A percentile compares a stretch with the other conserved stretches of the same genome.
phyloP scores from a whole-genome alignment of 2,797 vertebrate genomes.

The Forpus xanthops region DNA sequence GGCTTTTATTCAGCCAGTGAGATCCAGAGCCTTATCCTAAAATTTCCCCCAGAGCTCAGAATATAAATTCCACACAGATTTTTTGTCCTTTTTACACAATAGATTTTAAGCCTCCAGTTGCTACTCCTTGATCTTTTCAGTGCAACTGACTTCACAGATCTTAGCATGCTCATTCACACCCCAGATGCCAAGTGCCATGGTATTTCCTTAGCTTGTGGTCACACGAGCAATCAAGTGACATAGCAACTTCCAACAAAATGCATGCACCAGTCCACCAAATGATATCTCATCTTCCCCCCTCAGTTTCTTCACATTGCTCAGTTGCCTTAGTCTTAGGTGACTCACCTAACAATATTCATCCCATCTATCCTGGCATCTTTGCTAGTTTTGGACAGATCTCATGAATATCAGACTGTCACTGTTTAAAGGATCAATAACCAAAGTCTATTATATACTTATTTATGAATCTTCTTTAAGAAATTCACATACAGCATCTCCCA shows the following conservation, averaged over 20 bases:
- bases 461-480: background rate
- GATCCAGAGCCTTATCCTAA: background rate
- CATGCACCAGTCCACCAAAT: background rate
- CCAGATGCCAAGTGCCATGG: background rate
- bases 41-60: background rate
- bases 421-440: background rate
- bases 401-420: background rate
- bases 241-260: background rate
- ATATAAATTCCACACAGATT: background rate
- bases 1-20: background rate
- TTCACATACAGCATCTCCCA: background rate
- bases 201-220: background rate
- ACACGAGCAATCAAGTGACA: background rate
- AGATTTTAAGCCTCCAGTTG: background rate
- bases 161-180: background rate
- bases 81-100: background rate
- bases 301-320: background rate
- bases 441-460: background rate
- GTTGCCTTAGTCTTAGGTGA: background rate
- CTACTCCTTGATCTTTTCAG: background rate
- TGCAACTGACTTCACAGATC: background rate
- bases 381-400: background rate
- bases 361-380: background rate
- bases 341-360: background rate
- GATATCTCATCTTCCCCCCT: background rate